Base-by-base conservation (phyloP, 2,888 invertebrate genomes). In the Perizoma flavofasciatum region DNA sequence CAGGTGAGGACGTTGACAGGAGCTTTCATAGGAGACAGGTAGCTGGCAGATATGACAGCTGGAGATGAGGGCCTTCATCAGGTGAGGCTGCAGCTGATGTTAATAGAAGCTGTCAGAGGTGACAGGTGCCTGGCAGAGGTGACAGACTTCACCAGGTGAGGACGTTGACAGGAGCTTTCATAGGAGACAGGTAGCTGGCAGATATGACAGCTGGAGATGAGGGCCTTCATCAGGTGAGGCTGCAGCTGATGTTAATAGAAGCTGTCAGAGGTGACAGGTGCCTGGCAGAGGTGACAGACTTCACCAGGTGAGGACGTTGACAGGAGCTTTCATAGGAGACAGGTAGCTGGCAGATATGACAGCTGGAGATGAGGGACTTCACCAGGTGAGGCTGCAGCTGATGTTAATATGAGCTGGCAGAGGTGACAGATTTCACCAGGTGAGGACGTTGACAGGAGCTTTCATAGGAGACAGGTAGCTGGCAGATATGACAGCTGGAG, bases 161-260 rank as follows among this genome's bases (percentile, higher is more conserved):
- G 40, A 32, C 8, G 11, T 34, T 52, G 33, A 37, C 5, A 49
- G 9, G 45, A 37, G 37, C 37, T 37, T 5, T 37, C 4, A 37
- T 37, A 8, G 22, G 22, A 22, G 22, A 22, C 22, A 3, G 22
- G 22, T 22, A 22, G 22, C 22, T 22, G 22, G 22, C 3, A 22
- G n/a, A n/a, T n/a, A n/a, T n/a, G n/a, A n/a, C n/a, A n/a, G 99
- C 97, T 99, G 96, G 99, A 99, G 92, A 99, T 99, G 99, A 99
- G 99, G 2, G 99, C 99, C 88, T 99, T 99, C 80, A 99, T 99
- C 5, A 95, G 98, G 97, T 97, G 82, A 81, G 7, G 34, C 0
- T 32, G 7, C 7, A 37, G 37, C 37, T 5, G 7, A 37, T 43
- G n/a, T n/a, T 55, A 32, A 32, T 3, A 37, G 37, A 1, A 37